Evolutionary conservation across 1,140 invertebrate genomes (phyloP), one percentile per base, ranked within the genome.

Genomic region (Heliconius congener): DNA sequence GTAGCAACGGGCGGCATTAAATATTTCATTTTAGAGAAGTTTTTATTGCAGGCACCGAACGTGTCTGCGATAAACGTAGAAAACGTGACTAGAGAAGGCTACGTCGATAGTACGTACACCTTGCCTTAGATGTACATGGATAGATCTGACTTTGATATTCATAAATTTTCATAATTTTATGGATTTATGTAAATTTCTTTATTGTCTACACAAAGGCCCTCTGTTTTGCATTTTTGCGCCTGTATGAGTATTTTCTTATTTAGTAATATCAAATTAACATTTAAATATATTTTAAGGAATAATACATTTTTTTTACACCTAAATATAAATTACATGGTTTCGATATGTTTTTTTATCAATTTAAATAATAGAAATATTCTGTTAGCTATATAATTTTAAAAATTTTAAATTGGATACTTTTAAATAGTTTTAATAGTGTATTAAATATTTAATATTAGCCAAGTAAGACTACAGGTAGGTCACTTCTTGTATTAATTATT

Each of bases 11-110:
- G 87, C 86, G 86, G 89, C 86, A 91, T 92, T 93, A 91, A 93
- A 93, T 93, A 93, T 92, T 93, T 93, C 90, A 93, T 92, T 93
- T 93, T 92, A 92, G 91, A 93, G 89, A 91, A 93, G 90, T 93
- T 93, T 93, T 93, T 92, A 93, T 91, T 93, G 86, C 91, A 85
- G 86, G 86, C 86, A 73, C 83, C 80, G 88, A 88, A 92, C 91
- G 91, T 93, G 91, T 90, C 83, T 86, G 84, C 90, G 91, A 93
- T 92, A 92, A 93, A 91, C 90, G 88, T 81, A 81, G 81, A 9
- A 82, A 76, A 88, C 91, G 91, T 92, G 90, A 91, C 89, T 92
- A 90, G 90, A 91, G 88, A 87, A 85, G 85, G 76, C 84, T 82
- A 81, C 85, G 87, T 88, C 76, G 85, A 86, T 85, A 82, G 82